A percentile compares a stretch with the other conserved stretches of the same genome.
These are phyloP conservation scores for Sebastes trivittatus DNA, from an alignment of 2,797 vertebrate genomes.

Conservation along the genomic window DNA sequence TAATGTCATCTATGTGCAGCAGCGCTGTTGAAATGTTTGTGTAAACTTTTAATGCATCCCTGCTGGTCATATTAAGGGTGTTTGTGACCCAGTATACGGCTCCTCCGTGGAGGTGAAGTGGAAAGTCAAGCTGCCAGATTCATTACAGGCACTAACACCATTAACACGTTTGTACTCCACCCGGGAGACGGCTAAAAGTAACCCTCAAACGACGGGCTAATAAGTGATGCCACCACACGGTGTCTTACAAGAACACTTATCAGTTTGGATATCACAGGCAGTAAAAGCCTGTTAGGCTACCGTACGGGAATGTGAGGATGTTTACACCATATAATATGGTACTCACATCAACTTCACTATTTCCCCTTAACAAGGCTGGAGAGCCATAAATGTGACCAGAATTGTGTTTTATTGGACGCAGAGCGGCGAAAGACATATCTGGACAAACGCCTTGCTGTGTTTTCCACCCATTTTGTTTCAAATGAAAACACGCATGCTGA, in stretches of 20 bases:
- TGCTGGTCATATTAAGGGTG: conserved; percentile 54
- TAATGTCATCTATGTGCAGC: conserved; percentile 24
- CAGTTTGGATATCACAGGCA: conserved; percentile 18
- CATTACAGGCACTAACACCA: conserved; percentile 58
- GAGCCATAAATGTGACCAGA: conserved; percentile 58
- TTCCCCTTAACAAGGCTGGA: conserved; percentile 48
- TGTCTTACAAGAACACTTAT: conserved; percentile 26
- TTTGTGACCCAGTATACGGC: conserved; percentile 35
- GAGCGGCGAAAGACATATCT: conserved; percentile 41
- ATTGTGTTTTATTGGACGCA: conserved; percentile 55
- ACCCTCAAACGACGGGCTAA: conserved; percentile 31
- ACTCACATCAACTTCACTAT: conserved; percentile 33
- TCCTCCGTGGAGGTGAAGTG: conserved; percentile 57
- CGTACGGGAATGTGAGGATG: conserved; percentile 1
- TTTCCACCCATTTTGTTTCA: conserved; percentile 47
- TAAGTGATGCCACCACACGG: conserved; percentile 35
- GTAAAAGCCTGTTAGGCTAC: conserved; percentile 15
- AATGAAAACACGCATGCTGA: conserved; percentile 54
- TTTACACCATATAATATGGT: conserved; percentile 20
- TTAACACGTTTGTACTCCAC: conserved; percentile 64
- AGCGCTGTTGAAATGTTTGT: conserved; percentile 44
- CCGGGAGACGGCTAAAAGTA: conserved; percentile 47
- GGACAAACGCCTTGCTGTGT: conserved; percentile 32
- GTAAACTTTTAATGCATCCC: conserved; percentile 57
- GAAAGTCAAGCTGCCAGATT: conserved; percentile 70